Evolutionary conservation across 1,140 invertebrate species (phyloP), one percentile per base, ranked within the genome.

Genomic region (Drosophila setifemur): DNA sequence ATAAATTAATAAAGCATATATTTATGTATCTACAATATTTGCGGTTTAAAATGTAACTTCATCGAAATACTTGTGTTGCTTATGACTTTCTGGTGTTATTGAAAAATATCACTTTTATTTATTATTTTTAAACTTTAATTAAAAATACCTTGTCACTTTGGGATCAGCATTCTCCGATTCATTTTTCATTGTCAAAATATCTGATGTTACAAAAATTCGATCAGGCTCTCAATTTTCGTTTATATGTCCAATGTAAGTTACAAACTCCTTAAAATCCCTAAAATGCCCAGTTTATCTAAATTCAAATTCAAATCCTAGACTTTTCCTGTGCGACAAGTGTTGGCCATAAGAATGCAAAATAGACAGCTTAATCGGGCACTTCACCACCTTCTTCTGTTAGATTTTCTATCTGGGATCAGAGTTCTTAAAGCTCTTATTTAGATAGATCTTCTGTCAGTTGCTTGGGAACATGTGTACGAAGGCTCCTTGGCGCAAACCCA

Each of bases 171-270:
- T 7, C 33, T 18, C 2, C 16, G 4, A 16, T 18, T 37, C 7
- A 18, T 37, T 33, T 42, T 14, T 61, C 14, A n/a, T 33, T 19
- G 33, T 45, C 31, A 43, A 28, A 29, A 23, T 28, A 9, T 44
- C 3, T n/a, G 14, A 11, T 33, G 23, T 45, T 8, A 12, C n/a
- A 2, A 12, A 33, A 25, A 25, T 16, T n/a, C 40, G 12, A 0
- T 4, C 16, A 39, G 11, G 18, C 33, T 45, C 21, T 26, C 29
- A 58, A 21, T 52, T 73, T 60, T 60, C 16, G 39, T 26, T 48
- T 42, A 21, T 31, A 31, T 23, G 14, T n/a, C 31, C 29, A 19
- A 39, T 28, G 64, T 71, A 44, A 74, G 74, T 78, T 8, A 33
- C 4, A 8, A 42, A 1, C 14, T 18, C 5, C 0, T 0, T 3